A percentile compares a stretch with the other conserved stretches of the same genome.
Conservation (phyloP, 2,113 vertebrate species). For the Grammomys surdaster region DNA sequence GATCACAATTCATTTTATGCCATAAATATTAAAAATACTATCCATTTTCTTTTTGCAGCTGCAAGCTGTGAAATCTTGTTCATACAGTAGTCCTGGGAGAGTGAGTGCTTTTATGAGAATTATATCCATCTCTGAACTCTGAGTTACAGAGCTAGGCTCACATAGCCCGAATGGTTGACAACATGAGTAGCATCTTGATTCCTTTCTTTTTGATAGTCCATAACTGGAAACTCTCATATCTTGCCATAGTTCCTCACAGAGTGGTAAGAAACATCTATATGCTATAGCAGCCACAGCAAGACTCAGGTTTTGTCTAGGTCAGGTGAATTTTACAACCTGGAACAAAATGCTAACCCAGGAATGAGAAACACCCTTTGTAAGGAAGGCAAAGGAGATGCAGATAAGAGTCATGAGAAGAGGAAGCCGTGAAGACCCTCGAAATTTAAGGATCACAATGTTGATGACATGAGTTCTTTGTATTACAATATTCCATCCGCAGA, state of each 20-base stretch:
- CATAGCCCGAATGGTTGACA: background rate
- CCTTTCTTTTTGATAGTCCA: background rate
- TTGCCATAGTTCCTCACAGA: background rate
- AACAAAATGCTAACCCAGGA: background rate
- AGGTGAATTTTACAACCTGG: background rate
- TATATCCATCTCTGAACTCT: background rate
- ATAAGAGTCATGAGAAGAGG: background rate
- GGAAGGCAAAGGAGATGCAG: background rate
- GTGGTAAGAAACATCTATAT: background rate
- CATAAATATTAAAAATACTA: background rate
- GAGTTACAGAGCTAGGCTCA: background rate
- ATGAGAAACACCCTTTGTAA: background rate
- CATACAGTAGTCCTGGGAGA: background rate
- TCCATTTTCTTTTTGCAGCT: background rate
- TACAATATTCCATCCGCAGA: background rate
- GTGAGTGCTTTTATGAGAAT: background rate
- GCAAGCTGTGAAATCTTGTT: background rate
- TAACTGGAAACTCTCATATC: background rate
- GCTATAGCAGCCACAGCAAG: background rate
- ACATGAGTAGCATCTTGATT: background rate
- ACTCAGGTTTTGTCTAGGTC: background rate
- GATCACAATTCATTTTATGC: background rate
- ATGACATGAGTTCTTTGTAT: background rate
- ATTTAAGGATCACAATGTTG: background rate
- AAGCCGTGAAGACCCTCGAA: background rate